A percentile compares a stretch with the other conserved stretches of the same genome.
Conservation (phyloP, 2,797 vertebrate species). For the Emys orbicularis region DNA sequence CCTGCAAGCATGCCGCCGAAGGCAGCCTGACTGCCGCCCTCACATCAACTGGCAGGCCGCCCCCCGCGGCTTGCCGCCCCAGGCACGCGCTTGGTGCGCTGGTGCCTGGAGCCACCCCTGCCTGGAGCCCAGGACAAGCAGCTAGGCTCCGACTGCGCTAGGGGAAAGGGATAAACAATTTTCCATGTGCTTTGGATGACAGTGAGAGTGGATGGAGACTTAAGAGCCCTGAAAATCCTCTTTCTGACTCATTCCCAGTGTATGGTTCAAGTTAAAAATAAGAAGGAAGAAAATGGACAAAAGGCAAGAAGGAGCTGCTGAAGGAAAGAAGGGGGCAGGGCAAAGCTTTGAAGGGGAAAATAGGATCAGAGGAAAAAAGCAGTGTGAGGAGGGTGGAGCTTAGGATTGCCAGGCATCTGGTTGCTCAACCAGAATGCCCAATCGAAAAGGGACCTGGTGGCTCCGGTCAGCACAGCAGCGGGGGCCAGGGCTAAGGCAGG, state of each 20-base stretch:
- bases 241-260: not conserved
- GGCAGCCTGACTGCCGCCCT: no score
- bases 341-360: not conserved
- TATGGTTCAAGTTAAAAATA: not conserved
- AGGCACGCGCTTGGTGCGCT: no score
- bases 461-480: no score
- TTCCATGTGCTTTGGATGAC: constrained; percentile 32
- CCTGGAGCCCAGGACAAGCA: constrained; percentile 16
- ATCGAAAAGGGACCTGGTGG: no score
- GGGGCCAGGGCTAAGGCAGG: no score
- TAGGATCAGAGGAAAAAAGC: not conserved
- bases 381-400: fast-evolving
- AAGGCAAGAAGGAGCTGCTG: not conserved
- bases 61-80: no score
- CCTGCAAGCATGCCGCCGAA: no score
- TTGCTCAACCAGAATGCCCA: no score
- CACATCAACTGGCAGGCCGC: no score
- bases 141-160: not conserved
- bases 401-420: no score
- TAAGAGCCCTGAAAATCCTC: constrained; percentile 17
- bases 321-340: not conserved
- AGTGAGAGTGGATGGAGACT: constrained; percentile 18
- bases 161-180: constrained; percentile 15
- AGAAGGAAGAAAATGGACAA: fast-evolving
- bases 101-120: no score